A percentile compares a stretch with the other conserved stretches of the same genome.
phyloP scores from a whole-genome alignment of 1,140 invertebrate genomes.

The Leptinotarsa undecemlineata region DNA sequence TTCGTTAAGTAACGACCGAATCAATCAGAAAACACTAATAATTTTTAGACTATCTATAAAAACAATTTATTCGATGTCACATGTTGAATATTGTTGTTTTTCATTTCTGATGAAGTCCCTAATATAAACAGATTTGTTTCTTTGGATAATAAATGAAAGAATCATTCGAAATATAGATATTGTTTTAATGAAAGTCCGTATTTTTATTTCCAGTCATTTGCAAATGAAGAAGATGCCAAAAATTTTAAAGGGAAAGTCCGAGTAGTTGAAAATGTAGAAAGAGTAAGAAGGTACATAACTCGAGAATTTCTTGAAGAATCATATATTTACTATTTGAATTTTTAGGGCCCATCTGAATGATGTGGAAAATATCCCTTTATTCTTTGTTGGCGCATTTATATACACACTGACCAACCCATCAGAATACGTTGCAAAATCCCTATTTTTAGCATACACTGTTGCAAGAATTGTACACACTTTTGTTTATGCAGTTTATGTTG shows the following conservation, averaged over 20 bases:
- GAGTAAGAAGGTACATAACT: slow-evolving; percentile 53
- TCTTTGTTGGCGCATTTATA: slow-evolving; percentile 65
- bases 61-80: too few species aligned
- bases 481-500: slow-evolving; percentile 62
- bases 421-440: slow-evolving; percentile 56
- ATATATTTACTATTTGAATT: background rate
- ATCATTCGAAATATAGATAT: too few species aligned
- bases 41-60: too few species aligned
- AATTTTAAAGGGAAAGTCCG: slow-evolving; percentile 46
- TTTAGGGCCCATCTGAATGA: slow-evolving; percentile 63
- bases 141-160: too few species aligned
- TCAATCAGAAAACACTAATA: too few species aligned
- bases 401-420: slow-evolving; percentile 67
- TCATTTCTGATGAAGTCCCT: too few species aligned
- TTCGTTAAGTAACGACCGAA: too few species aligned
- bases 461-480: slow-evolving; percentile 67
- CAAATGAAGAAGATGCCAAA: slow-evolving; percentile 56
- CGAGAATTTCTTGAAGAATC: background rate
- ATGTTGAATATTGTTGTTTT: too few species aligned
- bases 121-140: too few species aligned
- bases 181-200: too few species aligned
- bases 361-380: slow-evolving; percentile 74
- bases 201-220: slow-evolving; percentile 53
- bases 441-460: slow-evolving; percentile 65
- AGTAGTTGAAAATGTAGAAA: slow-evolving; percentile 55